phyloP scores from a whole-genome alignment of 1,140 invertebrate genomes.

The Patella vulgata region DNA sequence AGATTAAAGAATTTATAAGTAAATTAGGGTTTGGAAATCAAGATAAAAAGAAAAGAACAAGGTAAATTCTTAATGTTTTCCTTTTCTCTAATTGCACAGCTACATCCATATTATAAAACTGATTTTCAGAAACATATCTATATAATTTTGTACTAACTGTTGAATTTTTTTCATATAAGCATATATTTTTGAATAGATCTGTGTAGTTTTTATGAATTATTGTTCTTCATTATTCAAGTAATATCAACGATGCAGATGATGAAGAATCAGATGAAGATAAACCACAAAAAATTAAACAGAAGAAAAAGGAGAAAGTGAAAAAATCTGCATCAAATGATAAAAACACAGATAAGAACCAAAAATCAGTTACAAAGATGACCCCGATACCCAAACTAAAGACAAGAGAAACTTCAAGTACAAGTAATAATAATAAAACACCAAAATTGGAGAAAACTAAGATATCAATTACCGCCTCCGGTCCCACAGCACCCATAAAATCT shows the following conservation, averaged over 20 bases:
- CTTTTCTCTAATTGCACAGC: neutral
- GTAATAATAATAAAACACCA: neutral
- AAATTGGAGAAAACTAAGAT: constrained; percentile 12
- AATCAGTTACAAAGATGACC: too few relatives aligned
- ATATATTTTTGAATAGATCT: neutral
- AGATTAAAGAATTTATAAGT: constrained; percentile 51
- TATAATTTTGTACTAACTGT: neutral
- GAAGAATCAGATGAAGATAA: too few relatives aligned
- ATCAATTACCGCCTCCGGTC: neutral
- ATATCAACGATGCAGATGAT: too few relatives aligned
- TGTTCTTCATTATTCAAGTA: neutral
- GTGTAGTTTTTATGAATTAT: too few relatives aligned
- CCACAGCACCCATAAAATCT: neutral
- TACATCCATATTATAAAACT: neutral
- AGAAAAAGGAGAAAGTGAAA: constrained; percentile 8
- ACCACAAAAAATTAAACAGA: constrained; percentile 11
- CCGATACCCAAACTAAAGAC: too few relatives aligned
- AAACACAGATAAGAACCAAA: too few relatives aligned
- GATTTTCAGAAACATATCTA: neutral
- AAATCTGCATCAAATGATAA: too few relatives aligned
- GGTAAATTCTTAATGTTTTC: constrained; percentile 14
- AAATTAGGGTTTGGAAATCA: constrained; percentile 47
- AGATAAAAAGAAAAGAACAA: constrained; percentile 25
- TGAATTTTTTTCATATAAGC: neutral
- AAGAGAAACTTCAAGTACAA: neutral